Conservation (phyloP, 2,888 invertebrate genomes). For the Anoplius nigerrimus region DNA sequence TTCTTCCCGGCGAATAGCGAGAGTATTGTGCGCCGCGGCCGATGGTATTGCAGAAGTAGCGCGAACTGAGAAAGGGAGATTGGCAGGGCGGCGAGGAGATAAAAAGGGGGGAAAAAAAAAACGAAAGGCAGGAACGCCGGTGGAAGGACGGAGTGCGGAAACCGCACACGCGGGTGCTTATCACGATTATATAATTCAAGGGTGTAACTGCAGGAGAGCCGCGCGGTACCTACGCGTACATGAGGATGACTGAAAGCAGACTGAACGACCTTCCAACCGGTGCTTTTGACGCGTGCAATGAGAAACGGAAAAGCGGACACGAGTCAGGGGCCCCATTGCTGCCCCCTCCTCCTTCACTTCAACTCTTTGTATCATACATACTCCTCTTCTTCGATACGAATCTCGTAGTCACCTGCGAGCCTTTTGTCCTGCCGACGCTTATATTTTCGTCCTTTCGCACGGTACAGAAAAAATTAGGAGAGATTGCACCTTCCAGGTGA, state of each 20-base stretch:
- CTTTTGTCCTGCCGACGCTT: conserved; percentile 3
- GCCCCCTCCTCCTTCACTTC: conserved; percentile 3
- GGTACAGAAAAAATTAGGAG: too few relatives aligned
- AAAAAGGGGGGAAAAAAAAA: neutral
- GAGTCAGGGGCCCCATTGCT: conserved; percentile 48
- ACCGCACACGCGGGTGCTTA: conserved; percentile 6
- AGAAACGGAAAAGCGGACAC: conserved; percentile 59
- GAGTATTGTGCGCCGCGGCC: neutral
- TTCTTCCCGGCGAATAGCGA: conserved; percentile 9
- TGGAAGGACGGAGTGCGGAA: neutral
- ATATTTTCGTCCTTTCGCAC: too few relatives aligned
- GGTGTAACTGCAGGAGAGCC: conserved; percentile 5
- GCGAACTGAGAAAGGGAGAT: neutral
- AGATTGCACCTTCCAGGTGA: too few relatives aligned
- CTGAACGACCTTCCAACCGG: conserved; percentile 31
- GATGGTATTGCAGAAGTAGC: neutral
- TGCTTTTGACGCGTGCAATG: conserved; percentile 40
- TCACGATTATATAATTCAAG: neutral
- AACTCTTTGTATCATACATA: too few relatives aligned
- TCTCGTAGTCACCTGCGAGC: neutral
- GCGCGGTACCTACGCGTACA: conserved; percentile 61
- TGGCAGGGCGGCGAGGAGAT: neutral
- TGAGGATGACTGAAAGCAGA: conserved; percentile 68
- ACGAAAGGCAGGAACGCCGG: neutral
- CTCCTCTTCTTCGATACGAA: conserved; percentile 5